Percentiles rank a stretch among this genome's conserved stretches.
Conservation (phyloP, 2,113 vertebrate genomes). For the Stictonetta naevosa region DNA sequence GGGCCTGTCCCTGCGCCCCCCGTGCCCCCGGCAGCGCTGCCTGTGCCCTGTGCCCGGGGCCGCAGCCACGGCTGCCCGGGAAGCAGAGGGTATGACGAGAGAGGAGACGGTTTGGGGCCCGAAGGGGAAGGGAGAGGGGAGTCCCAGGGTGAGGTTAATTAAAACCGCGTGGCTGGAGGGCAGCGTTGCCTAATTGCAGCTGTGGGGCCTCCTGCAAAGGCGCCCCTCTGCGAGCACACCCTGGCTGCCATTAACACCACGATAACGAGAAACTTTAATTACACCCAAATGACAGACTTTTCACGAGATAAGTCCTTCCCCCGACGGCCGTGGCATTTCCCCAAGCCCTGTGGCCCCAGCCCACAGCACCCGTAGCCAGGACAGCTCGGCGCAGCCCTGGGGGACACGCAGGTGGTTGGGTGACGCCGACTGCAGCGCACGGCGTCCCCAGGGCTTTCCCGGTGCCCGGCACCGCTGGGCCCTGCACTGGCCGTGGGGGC, state of each 20-base stretch:
- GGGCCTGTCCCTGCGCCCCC: no score
- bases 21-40: no score
- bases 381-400: background rate
- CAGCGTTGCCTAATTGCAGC: background rate
- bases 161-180: background rate
- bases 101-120: background rate
- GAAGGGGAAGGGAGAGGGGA: background rate
- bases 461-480: fast-evolving
- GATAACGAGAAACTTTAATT: background rate
- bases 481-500: background rate
- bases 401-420: fast-evolving
- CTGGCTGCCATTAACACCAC: background rate
- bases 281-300: background rate
- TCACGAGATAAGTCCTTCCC: background rate
- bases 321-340: background rate
- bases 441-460: background rate
- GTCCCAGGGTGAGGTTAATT: background rate
- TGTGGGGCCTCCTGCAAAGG: background rate
- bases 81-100: no score
- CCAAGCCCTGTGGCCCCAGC: background rate
- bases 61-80: no score
- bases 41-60: no score
- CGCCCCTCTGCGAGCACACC: background rate
- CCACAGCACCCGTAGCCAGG: background rate
- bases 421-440: background rate